Conservation (phyloP, 1,140 invertebrate genomes). For the Cepaea nemoralis region DNA sequence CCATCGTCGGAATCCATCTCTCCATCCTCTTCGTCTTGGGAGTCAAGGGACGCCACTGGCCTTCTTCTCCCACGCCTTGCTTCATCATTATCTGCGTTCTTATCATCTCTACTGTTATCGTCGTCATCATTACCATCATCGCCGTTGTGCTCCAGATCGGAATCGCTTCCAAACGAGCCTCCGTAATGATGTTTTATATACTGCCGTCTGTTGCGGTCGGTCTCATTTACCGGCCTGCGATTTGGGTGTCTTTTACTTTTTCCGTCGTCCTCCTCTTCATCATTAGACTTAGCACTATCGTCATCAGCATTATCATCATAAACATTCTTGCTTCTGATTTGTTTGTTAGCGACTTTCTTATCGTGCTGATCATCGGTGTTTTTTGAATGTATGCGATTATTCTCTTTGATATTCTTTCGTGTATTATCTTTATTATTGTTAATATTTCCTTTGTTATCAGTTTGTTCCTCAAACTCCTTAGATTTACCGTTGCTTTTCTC, state of each 20-base stretch:
- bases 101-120: no score
- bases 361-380: not conserved
- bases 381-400: no score
- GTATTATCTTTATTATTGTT: not conserved
- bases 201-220: not conserved
- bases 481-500: not conserved
- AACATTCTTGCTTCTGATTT: not conserved
- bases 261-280: not conserved
- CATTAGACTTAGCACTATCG: not conserved
- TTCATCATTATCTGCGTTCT: not conserved
- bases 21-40: not conserved
- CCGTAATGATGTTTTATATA: not conserved
- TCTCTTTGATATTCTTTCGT: no score
- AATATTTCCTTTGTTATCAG: not conserved
- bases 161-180: not conserved
- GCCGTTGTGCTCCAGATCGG: not conserved
- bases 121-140: not conserved
- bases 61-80: not conserved
- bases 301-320: not conserved
- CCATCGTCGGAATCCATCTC: not conserved
- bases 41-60: no score
- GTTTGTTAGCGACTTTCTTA: not conserved
- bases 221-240: not conserved
- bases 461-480: no score
- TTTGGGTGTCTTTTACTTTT: not conserved